Conservation (phyloP, 2,888 invertebrate species). For the Lumbricus terrestris region DNA sequence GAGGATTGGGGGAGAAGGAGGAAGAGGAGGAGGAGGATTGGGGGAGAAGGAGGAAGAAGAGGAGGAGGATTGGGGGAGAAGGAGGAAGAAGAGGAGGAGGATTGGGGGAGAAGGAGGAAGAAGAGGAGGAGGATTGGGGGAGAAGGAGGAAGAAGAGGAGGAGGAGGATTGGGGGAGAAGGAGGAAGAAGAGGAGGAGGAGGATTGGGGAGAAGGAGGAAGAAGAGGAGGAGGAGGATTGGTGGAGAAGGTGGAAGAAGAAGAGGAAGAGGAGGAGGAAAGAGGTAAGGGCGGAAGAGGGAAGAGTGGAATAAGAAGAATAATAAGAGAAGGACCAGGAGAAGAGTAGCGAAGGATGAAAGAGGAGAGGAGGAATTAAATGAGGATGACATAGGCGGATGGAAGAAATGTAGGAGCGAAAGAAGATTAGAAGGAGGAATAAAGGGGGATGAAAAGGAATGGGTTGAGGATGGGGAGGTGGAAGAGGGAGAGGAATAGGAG, state of each 20-base stretch:
- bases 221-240: background rate
- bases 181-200: background rate
- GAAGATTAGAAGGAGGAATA: too few species aligned
- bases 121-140: background rate
- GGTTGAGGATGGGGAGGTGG: background rate
- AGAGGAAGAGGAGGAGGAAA: background rate
- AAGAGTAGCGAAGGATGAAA: too few species aligned
- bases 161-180: background rate
- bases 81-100: background rate
- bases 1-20: too few species aligned
- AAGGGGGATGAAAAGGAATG: too few species aligned
- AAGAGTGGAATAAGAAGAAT: too few species aligned
- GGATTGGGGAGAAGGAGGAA: background rate
- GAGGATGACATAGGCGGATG: too few species aligned
- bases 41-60: background rate
- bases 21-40: too few species aligned
- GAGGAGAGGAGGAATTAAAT: too few species aligned
- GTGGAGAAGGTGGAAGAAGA: background rate
- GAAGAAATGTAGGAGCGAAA: too few species aligned
- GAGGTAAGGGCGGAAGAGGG: too few species aligned
- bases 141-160: background rate
- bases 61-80: background rate
- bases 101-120: background rate
- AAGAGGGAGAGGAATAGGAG: background rate
- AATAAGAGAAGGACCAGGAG: background rate